These are phyloP conservation scores for Motacilla tschutschensis DNA, from an alignment of 2,113 vertebrate species.

Conservation along the genomic window DNA sequence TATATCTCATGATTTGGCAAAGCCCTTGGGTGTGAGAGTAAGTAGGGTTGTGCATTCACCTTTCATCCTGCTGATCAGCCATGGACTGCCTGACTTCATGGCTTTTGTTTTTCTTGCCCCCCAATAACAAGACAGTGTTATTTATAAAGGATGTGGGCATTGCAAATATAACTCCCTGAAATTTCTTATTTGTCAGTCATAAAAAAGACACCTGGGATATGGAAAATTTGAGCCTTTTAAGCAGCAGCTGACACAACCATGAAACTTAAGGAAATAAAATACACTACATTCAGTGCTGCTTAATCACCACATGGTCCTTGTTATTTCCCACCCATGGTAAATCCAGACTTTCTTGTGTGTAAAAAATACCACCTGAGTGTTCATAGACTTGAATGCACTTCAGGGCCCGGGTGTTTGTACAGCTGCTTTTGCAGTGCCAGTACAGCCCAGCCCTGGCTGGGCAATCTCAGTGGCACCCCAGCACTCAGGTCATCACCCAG, in stretches of 20 bases:
- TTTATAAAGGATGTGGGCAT: neutral
- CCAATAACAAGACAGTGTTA: neutral
- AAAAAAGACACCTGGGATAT: neutral
- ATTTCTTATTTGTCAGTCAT: neutral
- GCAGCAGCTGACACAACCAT: neutral
- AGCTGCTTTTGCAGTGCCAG: neutral
- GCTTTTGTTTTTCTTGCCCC: neutral
- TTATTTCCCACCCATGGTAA: neutral
- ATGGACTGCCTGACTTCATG: neutral
- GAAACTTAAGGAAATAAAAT: neutral
- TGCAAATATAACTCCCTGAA: neutral
- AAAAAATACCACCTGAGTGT: neutral
- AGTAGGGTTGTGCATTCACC: neutral
- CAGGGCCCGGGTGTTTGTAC: accelerated
- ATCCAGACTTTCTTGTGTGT: neutral
- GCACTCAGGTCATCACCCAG: neutral
- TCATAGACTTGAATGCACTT: neutral
- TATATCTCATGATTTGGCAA: accelerated
- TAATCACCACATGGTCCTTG: neutral
- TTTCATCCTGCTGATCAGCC: neutral
- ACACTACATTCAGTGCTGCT: neutral
- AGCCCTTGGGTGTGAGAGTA: neutral
- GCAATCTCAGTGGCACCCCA: neutral
- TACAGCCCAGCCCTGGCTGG: neutral
- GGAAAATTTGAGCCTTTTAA: neutral